Conservation (phyloP, 2,888 invertebrate genomes). For the Lepidonotus clava region DNA sequence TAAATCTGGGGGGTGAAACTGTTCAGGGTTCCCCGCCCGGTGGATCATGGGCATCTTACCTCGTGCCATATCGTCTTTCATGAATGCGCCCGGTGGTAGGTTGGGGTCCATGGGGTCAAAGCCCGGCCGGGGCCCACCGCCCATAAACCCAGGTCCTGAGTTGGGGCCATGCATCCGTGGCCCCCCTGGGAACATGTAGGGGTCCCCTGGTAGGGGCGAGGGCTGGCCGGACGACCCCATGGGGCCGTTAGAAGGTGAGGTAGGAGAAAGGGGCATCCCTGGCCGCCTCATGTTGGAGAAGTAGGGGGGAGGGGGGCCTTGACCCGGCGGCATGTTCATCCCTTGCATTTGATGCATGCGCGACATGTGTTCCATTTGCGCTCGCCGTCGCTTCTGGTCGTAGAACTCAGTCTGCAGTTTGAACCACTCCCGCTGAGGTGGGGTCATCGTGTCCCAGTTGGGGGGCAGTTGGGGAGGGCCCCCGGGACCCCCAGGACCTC, state of each 20-base stretch:
- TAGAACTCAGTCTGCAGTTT: constrained; percentile 90
- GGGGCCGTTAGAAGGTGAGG: constrained; percentile 68
- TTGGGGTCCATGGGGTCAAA: constrained; percentile 67
- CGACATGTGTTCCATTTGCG: constrained; percentile 72
- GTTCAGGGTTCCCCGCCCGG: constrained; percentile 78
- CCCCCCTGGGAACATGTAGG: constrained; percentile 57
- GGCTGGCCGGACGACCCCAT: constrained; percentile 56
- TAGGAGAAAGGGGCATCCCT: constrained; percentile 54
- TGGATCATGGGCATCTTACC: constrained; percentile 69
- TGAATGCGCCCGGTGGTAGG: constrained; percentile 61
- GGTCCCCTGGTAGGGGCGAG: constrained; percentile 60
- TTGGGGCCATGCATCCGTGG: constrained; percentile 55
- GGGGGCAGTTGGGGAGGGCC: constrained; percentile 65
- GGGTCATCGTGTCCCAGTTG: constrained; percentile 75
- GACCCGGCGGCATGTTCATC: constrained; percentile 52
- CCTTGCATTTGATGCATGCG: constrained; percentile 62
- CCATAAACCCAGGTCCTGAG: constrained; percentile 41
- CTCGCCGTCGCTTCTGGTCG: constrained; percentile 70
- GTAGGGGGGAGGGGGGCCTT: constrained; percentile 70
- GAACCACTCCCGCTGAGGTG: constrained; percentile 92
- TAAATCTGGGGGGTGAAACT: constrained; percentile 73
- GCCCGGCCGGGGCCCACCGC: constrained; percentile 56
- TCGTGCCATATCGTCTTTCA: constrained; percentile 61
- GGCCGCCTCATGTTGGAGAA: constrained; percentile 61
- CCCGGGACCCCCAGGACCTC: constrained; percentile 80